These are phyloP conservation scores for Trachymyrmex cornetzi DNA, from an alignment of 1,140 invertebrate species.

Conservation along the genomic window DNA sequence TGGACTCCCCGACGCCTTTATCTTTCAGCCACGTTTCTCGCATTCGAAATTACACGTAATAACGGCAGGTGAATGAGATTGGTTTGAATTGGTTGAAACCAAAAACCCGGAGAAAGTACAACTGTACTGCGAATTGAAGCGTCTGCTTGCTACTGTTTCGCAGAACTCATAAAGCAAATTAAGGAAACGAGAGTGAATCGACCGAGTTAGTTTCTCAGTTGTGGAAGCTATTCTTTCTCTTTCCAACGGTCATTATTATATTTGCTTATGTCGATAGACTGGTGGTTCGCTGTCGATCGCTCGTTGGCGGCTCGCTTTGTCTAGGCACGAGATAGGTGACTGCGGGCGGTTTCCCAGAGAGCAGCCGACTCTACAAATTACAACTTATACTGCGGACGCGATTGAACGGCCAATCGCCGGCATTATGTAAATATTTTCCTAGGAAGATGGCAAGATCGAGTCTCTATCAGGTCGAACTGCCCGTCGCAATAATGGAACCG, in stretches of 20 bases:
- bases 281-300: background rate
- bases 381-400: conserved; percentile 52
- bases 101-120: conserved; percentile 39
- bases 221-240: background rate
- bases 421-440: conserved; percentile 75
- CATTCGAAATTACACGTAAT: conserved; percentile 34
- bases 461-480: conserved; percentile 23
- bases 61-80: conserved; percentile 30
- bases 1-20: conserved; percentile 23
- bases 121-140: background rate
- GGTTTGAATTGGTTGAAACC: background rate
- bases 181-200: conserved; percentile 15
- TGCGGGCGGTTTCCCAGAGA: conserved; percentile 50
- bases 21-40: background rate
- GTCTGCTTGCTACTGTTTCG: background rate
- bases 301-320: conserved; percentile 29
- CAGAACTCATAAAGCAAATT: background rate
- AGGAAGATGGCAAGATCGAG: conserved; percentile 66
- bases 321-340: conserved; percentile 15
- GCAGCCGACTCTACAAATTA: conserved; percentile 56
- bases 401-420: conserved; percentile 67
- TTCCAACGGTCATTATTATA: background rate
- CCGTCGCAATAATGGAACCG: conserved; percentile 67
- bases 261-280: background rate
- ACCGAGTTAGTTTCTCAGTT: background rate